Conservation (phyloP, 2,888 invertebrate genomes). For the Ophioninae sp. region DNA sequence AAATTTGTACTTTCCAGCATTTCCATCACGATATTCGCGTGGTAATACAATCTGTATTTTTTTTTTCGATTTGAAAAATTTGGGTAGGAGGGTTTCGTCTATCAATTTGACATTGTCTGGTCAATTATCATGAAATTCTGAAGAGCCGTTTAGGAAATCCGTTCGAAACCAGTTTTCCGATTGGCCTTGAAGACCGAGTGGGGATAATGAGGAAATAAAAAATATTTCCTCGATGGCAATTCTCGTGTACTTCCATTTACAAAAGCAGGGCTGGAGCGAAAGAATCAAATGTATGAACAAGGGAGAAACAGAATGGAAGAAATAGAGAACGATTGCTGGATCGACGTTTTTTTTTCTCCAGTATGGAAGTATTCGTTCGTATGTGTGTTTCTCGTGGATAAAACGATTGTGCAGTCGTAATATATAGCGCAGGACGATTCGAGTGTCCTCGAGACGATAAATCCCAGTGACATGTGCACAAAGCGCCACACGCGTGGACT, state of each 20-base stretch:
- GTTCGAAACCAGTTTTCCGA: too few relatives aligned
- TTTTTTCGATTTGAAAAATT: too few relatives aligned
- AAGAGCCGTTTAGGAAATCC: too few relatives aligned
- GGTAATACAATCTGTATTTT: too few relatives aligned
- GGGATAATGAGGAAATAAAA: not conserved
- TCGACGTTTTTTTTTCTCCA: constrained; percentile 30
- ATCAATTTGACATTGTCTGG: too few relatives aligned
- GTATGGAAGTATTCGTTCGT: not conserved
- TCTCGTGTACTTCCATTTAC: constrained; percentile 41
- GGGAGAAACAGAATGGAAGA: constrained; percentile 27
- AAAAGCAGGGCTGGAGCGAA: not conserved
- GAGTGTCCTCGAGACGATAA: constrained; percentile 58
- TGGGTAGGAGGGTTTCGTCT: too few relatives aligned
- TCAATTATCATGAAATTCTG: too few relatives aligned
- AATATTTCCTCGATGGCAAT: constrained; percentile 4
- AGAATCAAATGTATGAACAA: not conserved
- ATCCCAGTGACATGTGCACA: constrained; percentile 50
- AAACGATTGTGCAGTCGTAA: constrained; percentile 28
- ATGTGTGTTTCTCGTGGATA: not conserved
- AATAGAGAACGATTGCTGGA: constrained; percentile 50
- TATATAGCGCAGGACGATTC: constrained; percentile 38
- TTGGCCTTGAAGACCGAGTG: too few relatives aligned
- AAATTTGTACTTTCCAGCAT: too few relatives aligned
- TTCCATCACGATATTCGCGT: too few relatives aligned
- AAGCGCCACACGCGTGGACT: not conserved